Evolutionary conservation across 2,113 vertebrate species (phyloP).

Genomic region (Sphyrna mokarran): DNA sequence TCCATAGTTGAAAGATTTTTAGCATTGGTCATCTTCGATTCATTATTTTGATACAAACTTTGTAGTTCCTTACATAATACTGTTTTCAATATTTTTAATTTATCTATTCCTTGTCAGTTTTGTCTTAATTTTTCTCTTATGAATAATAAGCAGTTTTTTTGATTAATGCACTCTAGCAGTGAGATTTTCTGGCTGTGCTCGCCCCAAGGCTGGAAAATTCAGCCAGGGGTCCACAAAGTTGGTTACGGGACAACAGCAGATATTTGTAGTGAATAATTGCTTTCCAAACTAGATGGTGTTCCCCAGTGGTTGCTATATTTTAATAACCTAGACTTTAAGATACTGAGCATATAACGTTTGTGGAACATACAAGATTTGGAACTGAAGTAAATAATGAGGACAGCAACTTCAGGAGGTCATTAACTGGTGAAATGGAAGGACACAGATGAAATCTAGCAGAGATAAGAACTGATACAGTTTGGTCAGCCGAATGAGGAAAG

Average conservation of each 20-base stretch:
- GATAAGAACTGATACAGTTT: neutral
- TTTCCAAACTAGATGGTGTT: neutral
- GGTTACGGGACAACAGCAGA: neutral
- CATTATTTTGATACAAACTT: neutral
- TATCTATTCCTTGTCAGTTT: neutral
- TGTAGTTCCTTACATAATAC: neutral
- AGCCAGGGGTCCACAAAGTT: neutral
- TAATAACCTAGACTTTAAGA: neutral
- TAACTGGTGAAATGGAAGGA: too few species aligned
- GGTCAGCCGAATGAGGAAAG: neutral
- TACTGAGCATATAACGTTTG: neutral
- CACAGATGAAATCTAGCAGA: too few species aligned
- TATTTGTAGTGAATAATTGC: neutral
- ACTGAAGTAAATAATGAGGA: too few species aligned
- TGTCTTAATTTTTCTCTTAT: neutral
- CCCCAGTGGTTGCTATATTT: too few species aligned
- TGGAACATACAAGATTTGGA: too few species aligned
- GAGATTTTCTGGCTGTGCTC: too few species aligned
- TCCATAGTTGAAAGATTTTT: neutral
- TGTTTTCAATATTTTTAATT: too few species aligned
- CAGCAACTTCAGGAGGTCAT: too few species aligned
- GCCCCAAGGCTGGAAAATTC: too few species aligned
- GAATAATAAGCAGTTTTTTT: neutral
- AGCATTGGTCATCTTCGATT: too few species aligned
- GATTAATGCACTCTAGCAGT: neutral